Evolutionary conservation across 2,888 invertebrate genomes (phyloP), one percentile per base, ranked within the genome.

Genomic region (Erynnis tages): DNA sequence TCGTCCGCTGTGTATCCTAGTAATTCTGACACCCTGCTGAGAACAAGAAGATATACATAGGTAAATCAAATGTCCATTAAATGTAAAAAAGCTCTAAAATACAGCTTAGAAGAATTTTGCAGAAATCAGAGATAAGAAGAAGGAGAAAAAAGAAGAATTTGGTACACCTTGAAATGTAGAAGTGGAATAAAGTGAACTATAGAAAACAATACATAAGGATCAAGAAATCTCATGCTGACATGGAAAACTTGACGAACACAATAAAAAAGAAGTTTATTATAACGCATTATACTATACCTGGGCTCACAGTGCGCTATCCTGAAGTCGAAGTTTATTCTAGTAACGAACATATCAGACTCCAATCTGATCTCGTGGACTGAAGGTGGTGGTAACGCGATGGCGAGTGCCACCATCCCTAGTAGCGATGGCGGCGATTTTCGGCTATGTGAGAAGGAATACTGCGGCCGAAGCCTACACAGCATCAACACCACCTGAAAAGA

Each of bases 261-360:
- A n/a, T n/a, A n/a, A n/a, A n/a, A n/a, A n/a, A n/a, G n/a, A n/a
- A n/a, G n/a, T n/a, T n/a, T n/a, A n/a, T n/a, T n/a, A 25, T 25
- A 7, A 25, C 2, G n/a, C 3, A 7, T 37, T 11, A 16, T 45
- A 35, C 76, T 91, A 91, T 89, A 97, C 97, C 95, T 95, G 73
- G 98, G 98, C 81, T 98, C 98, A 79, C 98, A 98, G 82, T 98
- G 98, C 58, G 97, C 97, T 91, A 98, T 95, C 90, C 96, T 94
- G 88, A 98, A 97, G 87, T 98, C 97, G 71, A 98, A 97, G 80
- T 95, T 97, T 72, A 98, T 95, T 73, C 98, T 93, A 55, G 97
- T 98, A 68, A 98, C 98, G 84, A 98, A 98, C 96, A 97, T 97
- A 78, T 97, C 97, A 48, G 96, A 93, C 82, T 98, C 98, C 66